Evolutionary conservation across 1,140 invertebrate species (phyloP).

Genomic region (Arion vulgaris): DNA sequence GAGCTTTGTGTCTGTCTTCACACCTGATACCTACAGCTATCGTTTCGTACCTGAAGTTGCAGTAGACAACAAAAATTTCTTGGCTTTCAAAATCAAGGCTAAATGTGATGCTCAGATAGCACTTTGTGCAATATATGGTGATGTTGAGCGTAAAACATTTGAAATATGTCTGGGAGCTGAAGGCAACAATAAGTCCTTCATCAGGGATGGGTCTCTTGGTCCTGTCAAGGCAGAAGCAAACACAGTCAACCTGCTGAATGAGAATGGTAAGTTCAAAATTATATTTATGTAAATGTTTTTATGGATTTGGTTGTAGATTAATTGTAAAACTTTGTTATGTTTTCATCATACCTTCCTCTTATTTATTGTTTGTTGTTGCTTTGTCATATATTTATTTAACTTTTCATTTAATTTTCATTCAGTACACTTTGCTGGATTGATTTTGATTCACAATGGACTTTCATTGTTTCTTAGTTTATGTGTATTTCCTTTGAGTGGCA

Average conservation of each 20-base stretch:
- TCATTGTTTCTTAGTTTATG: no score
- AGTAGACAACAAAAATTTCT: conserved; percentile 64
- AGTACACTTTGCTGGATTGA: no score
- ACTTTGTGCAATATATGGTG: conserved; percentile 67
- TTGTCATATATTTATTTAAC: no score
- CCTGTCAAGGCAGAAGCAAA: conserved; percentile 56
- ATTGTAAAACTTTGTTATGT: no score
- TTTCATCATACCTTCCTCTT: no score
- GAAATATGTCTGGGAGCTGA: conserved; percentile 66
- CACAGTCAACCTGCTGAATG: conserved; percentile 61
- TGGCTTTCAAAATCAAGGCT: conserved; percentile 69
- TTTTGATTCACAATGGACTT: no score
- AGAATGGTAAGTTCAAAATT: conserved; percentile 40
- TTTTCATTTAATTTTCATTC: no score
- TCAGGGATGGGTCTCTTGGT: conserved; percentile 62
- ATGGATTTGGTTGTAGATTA: no score
- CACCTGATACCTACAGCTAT: conserved; percentile 65
- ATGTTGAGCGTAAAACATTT: conserved; percentile 66
- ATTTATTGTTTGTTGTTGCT: no score
- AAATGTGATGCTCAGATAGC: conserved; percentile 64
- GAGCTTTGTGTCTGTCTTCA: conserved; percentile 69
- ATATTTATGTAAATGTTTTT: no score
- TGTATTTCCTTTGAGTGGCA: no score
- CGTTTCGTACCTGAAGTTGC: conserved; percentile 67
- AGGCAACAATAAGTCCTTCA: conserved; percentile 60